Evolutionary conservation across 1,140 invertebrate species (phyloP).

Genomic region (Linepithema humile): DNA sequence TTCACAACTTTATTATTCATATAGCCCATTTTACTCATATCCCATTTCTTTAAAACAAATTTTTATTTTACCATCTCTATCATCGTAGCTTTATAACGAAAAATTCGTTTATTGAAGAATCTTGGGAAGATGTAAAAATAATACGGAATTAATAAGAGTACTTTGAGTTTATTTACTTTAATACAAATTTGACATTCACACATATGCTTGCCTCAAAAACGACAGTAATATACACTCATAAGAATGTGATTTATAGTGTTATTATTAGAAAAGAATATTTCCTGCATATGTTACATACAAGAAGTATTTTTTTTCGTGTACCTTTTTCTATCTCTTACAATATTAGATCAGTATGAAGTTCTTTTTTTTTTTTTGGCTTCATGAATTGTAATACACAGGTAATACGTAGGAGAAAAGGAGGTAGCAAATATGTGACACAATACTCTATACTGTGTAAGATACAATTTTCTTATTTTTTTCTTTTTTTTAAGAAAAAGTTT

Average conservation of each 20-base stretch:
- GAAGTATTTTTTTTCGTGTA: conserved; percentile 60
- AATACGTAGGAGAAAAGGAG: conserved; percentile 52
- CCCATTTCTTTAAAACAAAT: neutral
- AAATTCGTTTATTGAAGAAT: too few species aligned
- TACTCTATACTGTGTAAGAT: conserved; percentile 29
- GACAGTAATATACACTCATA: conserved; percentile 73
- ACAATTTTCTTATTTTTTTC: neutral
- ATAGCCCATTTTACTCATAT: neutral
- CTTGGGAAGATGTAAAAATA: too few species aligned
- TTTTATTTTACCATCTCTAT: neutral
- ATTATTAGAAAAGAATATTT: conserved; percentile 71
- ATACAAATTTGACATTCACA: conserved; percentile 83
- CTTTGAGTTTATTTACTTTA: conserved; percentile 82
- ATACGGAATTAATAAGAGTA: conserved; percentile 75
- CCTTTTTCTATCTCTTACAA: conserved; percentile 56
- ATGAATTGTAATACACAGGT: conserved; percentile 48
- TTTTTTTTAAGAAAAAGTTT: conserved; percentile 27
- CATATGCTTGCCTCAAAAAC: conserved; percentile 77
- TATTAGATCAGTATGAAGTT: conserved; percentile 56
- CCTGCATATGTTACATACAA: conserved; percentile 68
- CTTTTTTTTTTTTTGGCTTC: conserved; percentile 48
- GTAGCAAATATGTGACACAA: conserved; percentile 59
- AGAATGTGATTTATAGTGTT: conserved; percentile 50
- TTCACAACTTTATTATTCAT: conserved; percentile 3
- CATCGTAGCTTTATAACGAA: neutral